phyloP scores from a whole-genome alignment of 2,797 vertebrate species.

The Perdix hodgsoniae region DNA sequence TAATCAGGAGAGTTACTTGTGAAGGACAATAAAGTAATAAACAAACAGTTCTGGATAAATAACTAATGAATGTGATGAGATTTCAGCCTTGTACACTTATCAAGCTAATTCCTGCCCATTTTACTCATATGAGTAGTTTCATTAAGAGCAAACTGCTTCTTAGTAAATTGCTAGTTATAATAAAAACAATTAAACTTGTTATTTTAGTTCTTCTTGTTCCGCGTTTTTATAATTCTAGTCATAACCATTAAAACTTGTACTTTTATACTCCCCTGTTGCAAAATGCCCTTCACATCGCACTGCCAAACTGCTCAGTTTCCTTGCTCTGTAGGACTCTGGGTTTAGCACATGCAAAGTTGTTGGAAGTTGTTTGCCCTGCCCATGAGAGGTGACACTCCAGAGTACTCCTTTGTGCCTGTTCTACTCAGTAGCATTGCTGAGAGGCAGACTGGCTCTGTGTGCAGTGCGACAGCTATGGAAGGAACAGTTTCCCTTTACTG shows the following conservation, averaged over 20 bases:
- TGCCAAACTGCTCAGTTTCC: neutral
- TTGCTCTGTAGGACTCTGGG: neutral
- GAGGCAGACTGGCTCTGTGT: neutral
- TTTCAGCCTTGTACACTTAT: conserved; percentile 3
- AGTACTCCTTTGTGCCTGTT: neutral
- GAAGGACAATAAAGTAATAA: conserved; percentile 9
- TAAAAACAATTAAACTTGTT: conserved; percentile 18
- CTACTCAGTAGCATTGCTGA: neutral
- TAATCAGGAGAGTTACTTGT: neutral
- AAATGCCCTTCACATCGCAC: neutral
- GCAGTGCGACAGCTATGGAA: neutral
- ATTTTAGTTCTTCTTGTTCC: neutral
- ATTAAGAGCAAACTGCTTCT: conserved; percentile 18
- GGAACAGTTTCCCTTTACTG: neutral
- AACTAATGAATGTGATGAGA: conserved; percentile 8
- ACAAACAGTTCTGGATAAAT: neutral
- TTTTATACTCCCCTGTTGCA: neutral
- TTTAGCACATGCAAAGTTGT: neutral
- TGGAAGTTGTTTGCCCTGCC: neutral
- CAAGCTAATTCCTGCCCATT: neutral
- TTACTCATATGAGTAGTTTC: neutral
- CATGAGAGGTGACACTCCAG: neutral
- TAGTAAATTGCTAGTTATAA: conserved; percentile 21
- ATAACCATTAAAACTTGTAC: neutral
- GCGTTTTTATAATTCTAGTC: conserved; percentile 28